Evolutionary conservation across 2,113 vertebrate genomes (phyloP).

Genomic region (Spea bombifrons): DNA sequence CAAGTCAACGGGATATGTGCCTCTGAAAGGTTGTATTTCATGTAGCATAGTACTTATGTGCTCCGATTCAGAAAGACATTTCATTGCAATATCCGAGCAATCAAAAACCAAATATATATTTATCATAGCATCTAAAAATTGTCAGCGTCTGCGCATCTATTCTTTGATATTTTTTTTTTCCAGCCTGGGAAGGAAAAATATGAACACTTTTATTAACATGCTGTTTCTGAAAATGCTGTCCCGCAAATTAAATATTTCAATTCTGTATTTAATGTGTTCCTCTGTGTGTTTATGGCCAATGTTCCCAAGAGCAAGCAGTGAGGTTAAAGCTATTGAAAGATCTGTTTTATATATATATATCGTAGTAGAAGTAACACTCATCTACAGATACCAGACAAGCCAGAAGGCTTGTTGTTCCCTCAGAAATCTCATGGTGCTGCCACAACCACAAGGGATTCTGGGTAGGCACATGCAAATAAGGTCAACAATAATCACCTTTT

Average conservation of each 20-base stretch:
- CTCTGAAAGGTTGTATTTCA: constrained; percentile 4
- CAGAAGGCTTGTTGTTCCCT: too few relatives aligned
- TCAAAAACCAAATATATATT: constrained; percentile 43
- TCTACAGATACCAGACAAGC: too few relatives aligned
- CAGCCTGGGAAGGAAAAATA: neutral
- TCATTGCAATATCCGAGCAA: constrained; percentile 33
- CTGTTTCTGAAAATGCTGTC: neutral
- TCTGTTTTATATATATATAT: too few relatives aligned
- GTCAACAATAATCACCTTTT: too few relatives aligned
- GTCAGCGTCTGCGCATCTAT: constrained; percentile 3
- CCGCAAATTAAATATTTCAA: neutral
- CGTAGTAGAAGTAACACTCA: too few relatives aligned
- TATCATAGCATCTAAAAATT: constrained; percentile 34
- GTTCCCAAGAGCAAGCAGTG: too few relatives aligned
- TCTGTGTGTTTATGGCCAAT: too few relatives aligned
- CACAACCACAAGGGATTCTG: too few relatives aligned
- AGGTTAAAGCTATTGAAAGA: too few relatives aligned
- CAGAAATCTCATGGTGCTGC: too few relatives aligned
- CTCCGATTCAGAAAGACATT: constrained; percentile 22
- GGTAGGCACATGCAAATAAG: too few relatives aligned
- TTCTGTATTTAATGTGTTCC: neutral
- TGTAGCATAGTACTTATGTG: constrained; percentile 14
- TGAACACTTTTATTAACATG: constrained; percentile 3
- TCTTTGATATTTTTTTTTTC: neutral
- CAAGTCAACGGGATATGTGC: neutral